phyloP scores from a whole-genome alignment of 1,140 invertebrate species.

The Macrocentrus cingulum region DNA sequence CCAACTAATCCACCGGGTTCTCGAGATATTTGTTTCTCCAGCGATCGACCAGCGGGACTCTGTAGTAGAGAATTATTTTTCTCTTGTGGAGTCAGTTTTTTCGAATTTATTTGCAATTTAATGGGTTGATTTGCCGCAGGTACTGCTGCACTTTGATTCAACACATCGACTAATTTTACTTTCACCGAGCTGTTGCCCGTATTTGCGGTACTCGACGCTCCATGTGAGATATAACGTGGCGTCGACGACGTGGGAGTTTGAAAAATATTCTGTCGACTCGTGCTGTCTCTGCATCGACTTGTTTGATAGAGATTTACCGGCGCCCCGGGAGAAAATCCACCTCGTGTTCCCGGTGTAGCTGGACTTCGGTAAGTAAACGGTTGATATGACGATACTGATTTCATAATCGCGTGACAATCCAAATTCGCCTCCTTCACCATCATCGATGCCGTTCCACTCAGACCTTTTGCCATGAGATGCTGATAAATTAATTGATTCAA shows the following conservation, averaged over 20 bases:
- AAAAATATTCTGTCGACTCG: background rate
- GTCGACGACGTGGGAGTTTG: conserved; percentile 45
- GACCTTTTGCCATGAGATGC: conserved; percentile 79
- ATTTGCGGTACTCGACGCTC: conserved; percentile 37
- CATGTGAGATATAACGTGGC: conserved; percentile 47
- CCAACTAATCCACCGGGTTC: conserved; percentile 43
- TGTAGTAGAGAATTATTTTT: conserved; percentile 35
- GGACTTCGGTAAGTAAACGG: conserved; percentile 64
- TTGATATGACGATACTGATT: conserved; percentile 59
- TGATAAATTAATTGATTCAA: conserved; percentile 89
- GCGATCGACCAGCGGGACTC: conserved; percentile 51
- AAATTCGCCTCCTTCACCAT: conserved; percentile 77
- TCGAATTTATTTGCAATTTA: conserved; percentile 53
- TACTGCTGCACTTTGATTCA: conserved; percentile 42
- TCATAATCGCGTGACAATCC: conserved; percentile 53
- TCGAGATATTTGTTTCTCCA: conserved; percentile 70
- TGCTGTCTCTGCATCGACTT: conserved; percentile 36
- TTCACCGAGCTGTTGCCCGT: conserved; percentile 39
- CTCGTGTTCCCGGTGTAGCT: conserved; percentile 39
- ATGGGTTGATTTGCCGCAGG: conserved; percentile 46
- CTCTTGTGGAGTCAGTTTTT: conserved; percentile 45
- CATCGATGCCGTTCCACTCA: conserved; percentile 69
- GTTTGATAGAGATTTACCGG: conserved; percentile 54
- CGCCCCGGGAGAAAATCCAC: conserved; percentile 50
- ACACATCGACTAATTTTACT: conserved; percentile 46